Evolutionary conservation across 2,888 invertebrate species (phyloP).

Genomic region (Trachelus troglodyta): DNA sequence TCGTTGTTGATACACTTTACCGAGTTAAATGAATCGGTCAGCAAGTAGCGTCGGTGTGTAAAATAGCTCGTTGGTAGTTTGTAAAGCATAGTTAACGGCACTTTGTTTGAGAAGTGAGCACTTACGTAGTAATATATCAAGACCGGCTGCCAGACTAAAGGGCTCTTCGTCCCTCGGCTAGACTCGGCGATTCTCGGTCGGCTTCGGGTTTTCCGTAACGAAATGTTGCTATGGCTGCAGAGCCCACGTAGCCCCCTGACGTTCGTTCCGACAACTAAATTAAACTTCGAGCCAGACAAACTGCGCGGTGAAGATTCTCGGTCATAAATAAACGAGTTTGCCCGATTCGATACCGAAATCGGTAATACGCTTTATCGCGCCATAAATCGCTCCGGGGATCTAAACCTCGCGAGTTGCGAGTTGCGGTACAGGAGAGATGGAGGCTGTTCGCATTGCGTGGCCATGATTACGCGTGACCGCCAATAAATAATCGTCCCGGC

Average conservation of each 20-base stretch:
- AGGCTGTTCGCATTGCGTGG: not conserved
- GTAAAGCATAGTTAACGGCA: constrained; percentile 20
- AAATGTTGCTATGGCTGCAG: not conserved
- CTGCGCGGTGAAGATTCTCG: constrained; percentile 32
- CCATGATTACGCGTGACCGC: constrained; percentile 12
- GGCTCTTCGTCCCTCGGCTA: not conserved
- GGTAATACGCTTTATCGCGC: constrained; percentile 38
- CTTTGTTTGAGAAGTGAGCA: constrained; percentile 22
- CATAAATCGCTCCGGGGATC: constrained; percentile 38
- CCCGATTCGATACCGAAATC: constrained; percentile 43
- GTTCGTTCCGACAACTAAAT: constrained; percentile 29
- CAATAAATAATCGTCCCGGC: constrained; percentile 21
- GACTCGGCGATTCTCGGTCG: not conserved
- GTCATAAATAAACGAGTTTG: constrained; percentile 49
- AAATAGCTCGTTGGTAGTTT: constrained; percentile 17
- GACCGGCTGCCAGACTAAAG: constrained; percentile 16
- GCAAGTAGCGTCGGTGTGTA: not conserved
- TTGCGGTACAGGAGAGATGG: constrained; percentile 7
- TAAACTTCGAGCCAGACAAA: constrained; percentile 43
- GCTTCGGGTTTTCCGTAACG: not conserved
- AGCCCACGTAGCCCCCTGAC: not conserved
- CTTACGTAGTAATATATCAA: constrained; percentile 24
- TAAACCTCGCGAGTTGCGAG: not conserved
- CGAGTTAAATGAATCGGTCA: not conserved
- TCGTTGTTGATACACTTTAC: not conserved